Evolutionary conservation across 2,113 vertebrate species (phyloP).

Genomic region (Prunella fulvescens): DNA sequence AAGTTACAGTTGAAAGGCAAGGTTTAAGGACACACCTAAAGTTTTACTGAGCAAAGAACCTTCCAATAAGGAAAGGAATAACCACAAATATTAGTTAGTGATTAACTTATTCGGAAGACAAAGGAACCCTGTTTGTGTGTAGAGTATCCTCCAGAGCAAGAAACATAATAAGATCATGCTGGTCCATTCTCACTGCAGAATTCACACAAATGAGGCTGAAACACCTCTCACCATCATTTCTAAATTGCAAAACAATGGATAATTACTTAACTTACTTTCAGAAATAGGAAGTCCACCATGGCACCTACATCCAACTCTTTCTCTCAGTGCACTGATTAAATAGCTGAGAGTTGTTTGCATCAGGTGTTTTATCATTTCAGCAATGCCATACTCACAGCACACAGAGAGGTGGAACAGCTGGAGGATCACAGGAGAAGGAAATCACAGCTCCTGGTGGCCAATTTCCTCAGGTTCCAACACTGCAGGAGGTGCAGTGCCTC

Average conservation of each 20-base stretch:
- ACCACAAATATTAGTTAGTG: background rate
- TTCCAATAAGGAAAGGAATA: background rate
- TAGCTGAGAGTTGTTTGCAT: background rate
- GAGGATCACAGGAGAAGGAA: background rate
- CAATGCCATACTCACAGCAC: background rate
- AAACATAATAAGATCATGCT: rapidly evolving
- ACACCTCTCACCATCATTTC: background rate
- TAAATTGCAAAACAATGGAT: background rate
- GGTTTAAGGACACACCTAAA: background rate
- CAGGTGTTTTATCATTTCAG: background rate
- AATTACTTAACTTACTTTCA: background rate
- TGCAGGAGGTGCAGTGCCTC: background rate
- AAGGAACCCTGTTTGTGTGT: background rate
- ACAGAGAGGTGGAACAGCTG: background rate
- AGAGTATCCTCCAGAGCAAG: background rate
- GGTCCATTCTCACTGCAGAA: background rate
- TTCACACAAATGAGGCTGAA: background rate
- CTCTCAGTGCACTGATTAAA: background rate
- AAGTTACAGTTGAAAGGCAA: background rate
- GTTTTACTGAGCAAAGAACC: background rate
- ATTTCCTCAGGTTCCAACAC: background rate
- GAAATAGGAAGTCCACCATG: rapidly evolving
- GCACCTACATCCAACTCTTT: background rate
- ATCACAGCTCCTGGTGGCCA: background rate
- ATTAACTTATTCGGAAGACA: background rate